Conservation (phyloP, 2,888 invertebrate species). For the Bembecia ichneumoniformis region DNA sequence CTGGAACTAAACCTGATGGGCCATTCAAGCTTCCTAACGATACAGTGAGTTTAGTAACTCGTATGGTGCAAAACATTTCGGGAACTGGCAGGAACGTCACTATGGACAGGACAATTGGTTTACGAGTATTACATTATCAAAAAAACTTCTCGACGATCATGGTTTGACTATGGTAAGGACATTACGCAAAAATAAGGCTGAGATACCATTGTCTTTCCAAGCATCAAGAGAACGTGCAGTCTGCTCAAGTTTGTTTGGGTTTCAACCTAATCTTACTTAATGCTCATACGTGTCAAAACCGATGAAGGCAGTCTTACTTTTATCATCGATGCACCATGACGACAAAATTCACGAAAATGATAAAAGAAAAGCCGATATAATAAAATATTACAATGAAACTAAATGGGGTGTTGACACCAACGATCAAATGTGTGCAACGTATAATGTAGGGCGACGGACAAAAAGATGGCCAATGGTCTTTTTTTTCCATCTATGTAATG, state of each 20-base stretch:
- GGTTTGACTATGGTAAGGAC: constrained; percentile 3
- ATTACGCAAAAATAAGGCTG: constrained; percentile 7
- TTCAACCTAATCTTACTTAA: constrained; percentile 7
- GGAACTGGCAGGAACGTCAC: not conserved
- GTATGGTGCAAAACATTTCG: not conserved
- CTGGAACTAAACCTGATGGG: constrained; percentile 8
- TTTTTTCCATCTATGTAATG: constrained; percentile 4
- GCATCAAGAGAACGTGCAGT: constrained; percentile 3
- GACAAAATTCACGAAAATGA: constrained; percentile 1
- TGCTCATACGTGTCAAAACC: constrained; percentile 11
- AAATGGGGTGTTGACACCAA: constrained; percentile 9
- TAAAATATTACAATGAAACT: too few species aligned
- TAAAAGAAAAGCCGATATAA: constrained; percentile 16
- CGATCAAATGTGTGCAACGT: constrained; percentile 8
- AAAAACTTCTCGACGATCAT: not conserved
- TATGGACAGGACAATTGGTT: not conserved
- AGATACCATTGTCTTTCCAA: constrained; percentile 7
- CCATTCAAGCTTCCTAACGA: constrained; percentile 3
- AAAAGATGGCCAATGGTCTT: constrained; percentile 6
- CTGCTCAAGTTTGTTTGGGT: constrained; percentile 7
- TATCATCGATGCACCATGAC: too few species aligned
- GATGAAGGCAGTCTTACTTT: constrained; percentile 10
- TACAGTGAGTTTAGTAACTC: constrained; percentile 4
- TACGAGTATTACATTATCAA: not conserved
- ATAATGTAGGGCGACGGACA: constrained; percentile 4